phyloP scores from a whole-genome alignment of 2,888 invertebrate genomes.

The Plusia festucae region DNA sequence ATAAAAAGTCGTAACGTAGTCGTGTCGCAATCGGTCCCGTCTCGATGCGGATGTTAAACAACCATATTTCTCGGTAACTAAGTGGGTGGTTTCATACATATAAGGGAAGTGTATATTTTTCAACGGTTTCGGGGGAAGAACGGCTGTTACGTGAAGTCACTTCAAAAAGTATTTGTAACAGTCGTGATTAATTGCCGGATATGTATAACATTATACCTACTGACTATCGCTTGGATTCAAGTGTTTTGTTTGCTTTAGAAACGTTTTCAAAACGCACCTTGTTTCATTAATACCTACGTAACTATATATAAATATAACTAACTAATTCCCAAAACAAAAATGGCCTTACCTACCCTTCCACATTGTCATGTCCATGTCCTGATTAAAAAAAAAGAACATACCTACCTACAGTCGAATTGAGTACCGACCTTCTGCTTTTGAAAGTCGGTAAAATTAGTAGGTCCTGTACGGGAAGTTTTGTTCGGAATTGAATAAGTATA shows the following conservation, averaged over 20 bases:
- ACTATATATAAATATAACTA: too few relatives aligned
- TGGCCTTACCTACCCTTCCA: too few relatives aligned
- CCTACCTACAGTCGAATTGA: too few relatives aligned
- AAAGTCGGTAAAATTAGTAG: too few relatives aligned
- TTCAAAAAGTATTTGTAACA: background rate
- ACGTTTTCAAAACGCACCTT: background rate
- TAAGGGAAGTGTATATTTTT: constrained; percentile 18
- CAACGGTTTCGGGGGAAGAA: constrained; percentile 5
- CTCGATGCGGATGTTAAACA: constrained; percentile 75
- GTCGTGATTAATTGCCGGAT: background rate
- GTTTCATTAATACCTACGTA: background rate
- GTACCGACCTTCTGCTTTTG: too few relatives aligned
- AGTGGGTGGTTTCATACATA: constrained; percentile 50
- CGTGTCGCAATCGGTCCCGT: constrained; percentile 68
- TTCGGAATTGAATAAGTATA: too few relatives aligned
- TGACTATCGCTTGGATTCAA: background rate
- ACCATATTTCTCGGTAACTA: constrained; percentile 72
- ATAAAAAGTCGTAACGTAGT: constrained; percentile 76
- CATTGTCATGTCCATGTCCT: too few relatives aligned
- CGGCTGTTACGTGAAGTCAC: background rate
- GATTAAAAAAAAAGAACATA: too few relatives aligned
- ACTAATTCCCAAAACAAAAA: too few relatives aligned
- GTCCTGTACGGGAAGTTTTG: too few relatives aligned
- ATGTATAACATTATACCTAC: background rate
- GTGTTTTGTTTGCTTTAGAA: background rate